Conservation (phyloP, 2,113 vertebrate genomes). For the Scalopus aquaticus region DNA sequence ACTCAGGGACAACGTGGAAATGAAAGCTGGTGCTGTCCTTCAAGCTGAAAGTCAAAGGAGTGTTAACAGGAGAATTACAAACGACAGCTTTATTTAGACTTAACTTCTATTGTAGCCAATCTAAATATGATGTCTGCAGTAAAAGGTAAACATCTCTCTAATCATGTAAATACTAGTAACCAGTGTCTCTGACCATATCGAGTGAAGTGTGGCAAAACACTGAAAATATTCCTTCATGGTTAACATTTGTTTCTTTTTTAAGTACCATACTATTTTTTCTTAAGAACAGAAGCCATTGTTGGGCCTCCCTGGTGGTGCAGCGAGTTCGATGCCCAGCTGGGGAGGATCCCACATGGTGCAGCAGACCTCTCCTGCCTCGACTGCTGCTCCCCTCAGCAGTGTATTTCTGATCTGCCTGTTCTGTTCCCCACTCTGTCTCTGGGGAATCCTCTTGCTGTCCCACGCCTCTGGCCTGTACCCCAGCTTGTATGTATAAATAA, state of each 20-base stretch:
- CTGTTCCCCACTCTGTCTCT: no score
- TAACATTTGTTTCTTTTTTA: not conserved
- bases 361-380: no score
- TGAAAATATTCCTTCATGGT: not conserved
- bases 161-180: not conserved
- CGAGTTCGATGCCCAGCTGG: no score
- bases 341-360: no score
- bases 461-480: no score
- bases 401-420: no score
- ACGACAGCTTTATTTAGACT: not conserved
- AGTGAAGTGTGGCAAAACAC: not conserved
- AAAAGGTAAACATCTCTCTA: not conserved
- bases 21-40: not conserved
- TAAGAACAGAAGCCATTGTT: not conserved
- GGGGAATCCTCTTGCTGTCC: no score
- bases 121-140: not conserved
- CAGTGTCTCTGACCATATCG: not conserved
- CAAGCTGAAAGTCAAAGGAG: not conserved
- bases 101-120: not conserved
- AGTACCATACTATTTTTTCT: not conserved
- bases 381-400: no score
- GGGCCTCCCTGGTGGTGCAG: no score
- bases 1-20: not conserved
- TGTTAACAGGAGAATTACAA: not conserved
- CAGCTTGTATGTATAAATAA: no score